These are phyloP conservation scores for Netelia fuscicornis DNA, from an alignment of 2,888 invertebrate species.

Conservation along the genomic window DNA sequence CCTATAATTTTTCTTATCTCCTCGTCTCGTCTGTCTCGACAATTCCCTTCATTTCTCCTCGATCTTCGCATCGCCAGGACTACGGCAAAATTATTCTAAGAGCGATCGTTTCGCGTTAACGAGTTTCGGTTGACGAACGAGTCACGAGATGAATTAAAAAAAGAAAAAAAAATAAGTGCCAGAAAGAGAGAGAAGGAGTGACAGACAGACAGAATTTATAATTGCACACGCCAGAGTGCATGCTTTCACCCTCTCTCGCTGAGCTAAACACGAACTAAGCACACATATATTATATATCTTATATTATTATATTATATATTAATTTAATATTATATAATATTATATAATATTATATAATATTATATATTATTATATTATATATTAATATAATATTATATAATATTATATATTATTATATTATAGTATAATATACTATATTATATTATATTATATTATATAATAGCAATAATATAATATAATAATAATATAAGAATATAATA, in stretches of 20 bases:
- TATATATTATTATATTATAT: no score
- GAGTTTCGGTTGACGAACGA: constrained; percentile 71
- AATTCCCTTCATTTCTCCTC: background rate
- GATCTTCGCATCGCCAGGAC: background rate
- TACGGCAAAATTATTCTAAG: constrained; percentile 25
- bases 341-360: no score
- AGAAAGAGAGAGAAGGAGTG: background rate
- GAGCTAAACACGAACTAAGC: constrained; percentile 27
- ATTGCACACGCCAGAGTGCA: constrained; percentile 59
- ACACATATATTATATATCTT: constrained; percentile 20
- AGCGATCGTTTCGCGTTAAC: constrained; percentile 67
- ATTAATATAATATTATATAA: no score
- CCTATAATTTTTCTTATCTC: constrained; percentile 24
- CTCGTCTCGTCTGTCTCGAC: constrained; percentile 21
- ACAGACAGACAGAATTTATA: background rate
- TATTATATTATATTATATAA: no score
- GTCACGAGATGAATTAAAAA: constrained; percentile 7
- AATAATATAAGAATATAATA: no score
- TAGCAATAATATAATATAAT: no score
- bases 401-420: no score
- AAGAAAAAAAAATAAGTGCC: background rate
- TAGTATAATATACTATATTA: no score
- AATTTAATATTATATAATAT: no score
- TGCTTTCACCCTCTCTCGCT: constrained; percentile 21
- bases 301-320: no score